Evolutionary conservation across 1,140 invertebrate species (phyloP), one percentile per base, ranked within the genome.

Genomic region (Lasaia peninsularis): DNA sequence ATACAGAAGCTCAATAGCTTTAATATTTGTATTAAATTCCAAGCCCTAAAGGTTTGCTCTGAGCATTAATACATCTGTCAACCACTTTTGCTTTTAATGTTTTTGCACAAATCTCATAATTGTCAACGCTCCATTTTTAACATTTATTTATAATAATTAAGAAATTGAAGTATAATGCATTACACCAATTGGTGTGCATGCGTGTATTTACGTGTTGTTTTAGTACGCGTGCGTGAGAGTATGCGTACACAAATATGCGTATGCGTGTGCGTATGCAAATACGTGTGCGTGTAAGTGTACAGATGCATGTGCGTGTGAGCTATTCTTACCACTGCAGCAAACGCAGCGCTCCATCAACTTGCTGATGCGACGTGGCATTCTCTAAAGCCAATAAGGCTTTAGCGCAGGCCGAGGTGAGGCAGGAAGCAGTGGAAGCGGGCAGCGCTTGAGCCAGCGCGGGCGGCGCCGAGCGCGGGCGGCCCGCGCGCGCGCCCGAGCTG

Each of bases 291-390:
- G 5, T 3, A n/a, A n/a, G n/a, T n/a, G n/a, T n/a, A n/a, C n/a
- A n/a, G n/a, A n/a, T n/a, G n/a, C n/a, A n/a, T n/a, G n/a, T n/a
- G n/a, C 7, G 10, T 3, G 12, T 18, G 18, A 12, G 35, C 11
- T n/a, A 80, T 68, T 77, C 68, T 76, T 86, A 93, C 92, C 91
- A 89, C 53, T 88, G 89, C 10, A 93, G 69, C 35, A 89, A 85
- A 67, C 89, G 80, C 1, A 93, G 60, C 3, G 90, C 86, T 35
- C 89, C 85, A 12, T 70, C 76, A 16, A 93, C 92, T 60, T 88
- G 83, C 24, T 77, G 71, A 60, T 93, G 92, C 0, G 90, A 89
- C 0, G 90, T 92, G 9, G 92, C 92, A 78, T 92, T 93, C 69
- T 93, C 91, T 33, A 94, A 81, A n/a, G 81, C 83, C 11, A 90